Conservation (phyloP, 2,797 vertebrate genomes). For the Novumbra hubbsi region DNA sequence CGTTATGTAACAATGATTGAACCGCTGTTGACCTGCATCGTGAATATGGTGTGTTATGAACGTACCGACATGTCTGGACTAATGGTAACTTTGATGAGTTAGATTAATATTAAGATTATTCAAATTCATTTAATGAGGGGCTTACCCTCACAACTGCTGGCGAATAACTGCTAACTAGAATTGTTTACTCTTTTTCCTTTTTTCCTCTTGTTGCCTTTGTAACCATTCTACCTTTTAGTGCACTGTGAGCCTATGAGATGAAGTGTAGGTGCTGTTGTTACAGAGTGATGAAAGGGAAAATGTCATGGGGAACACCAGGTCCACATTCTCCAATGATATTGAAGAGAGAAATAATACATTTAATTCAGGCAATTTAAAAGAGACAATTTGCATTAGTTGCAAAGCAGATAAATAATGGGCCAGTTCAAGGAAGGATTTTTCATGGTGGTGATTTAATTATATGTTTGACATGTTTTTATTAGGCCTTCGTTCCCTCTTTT, state of each 20-base stretch:
- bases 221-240: conserved; percentile 4
- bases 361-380: conserved; percentile 51
- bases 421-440: conserved; percentile 54
- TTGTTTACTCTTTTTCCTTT: background rate
- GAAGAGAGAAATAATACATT: conserved; percentile 58
- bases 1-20: background rate
- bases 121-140: background rate
- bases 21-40: background rate
- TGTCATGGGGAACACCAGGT: conserved; percentile 32
- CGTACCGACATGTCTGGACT: background rate
- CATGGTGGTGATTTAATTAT: conserved; percentile 47
- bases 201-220: background rate
- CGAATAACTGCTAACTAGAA: background rate
- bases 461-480: conserved; percentile 60
- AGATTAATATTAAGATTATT: background rate
- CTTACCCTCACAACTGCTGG: background rate
- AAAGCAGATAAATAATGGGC: conserved; percentile 66
- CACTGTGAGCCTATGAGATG: conserved; percentile 18
- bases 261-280: conserved; percentile 29
- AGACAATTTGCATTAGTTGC: conserved; percentile 49
- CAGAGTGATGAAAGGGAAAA: conserved; percentile 42
- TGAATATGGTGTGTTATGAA: background rate
- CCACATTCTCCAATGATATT: conserved; percentile 53
- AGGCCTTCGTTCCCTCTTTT: conserved; percentile 61
- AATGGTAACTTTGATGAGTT: background rate